These are phyloP conservation scores for Andrena minutula DNA, from an alignment of 2,888 invertebrate genomes.

Conservation along the genomic window DNA sequence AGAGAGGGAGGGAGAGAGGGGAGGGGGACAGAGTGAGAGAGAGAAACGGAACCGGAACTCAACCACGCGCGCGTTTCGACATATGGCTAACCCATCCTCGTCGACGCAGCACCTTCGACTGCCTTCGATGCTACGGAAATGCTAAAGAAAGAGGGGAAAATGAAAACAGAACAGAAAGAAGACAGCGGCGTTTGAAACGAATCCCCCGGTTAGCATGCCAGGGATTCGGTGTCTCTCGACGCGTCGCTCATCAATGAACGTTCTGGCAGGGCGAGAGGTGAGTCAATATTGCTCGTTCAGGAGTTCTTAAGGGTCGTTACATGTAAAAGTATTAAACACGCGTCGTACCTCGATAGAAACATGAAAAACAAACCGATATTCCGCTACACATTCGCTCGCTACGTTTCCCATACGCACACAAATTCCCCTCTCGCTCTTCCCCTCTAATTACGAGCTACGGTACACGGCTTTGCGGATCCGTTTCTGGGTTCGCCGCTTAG, in stretches of 20 bases:
- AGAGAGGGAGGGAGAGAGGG: constrained; percentile 1
- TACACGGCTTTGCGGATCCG: constrained; percentile 25
- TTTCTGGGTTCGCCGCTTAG: constrained; percentile 34
- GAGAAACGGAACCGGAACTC: constrained; percentile 38
- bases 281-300: constrained; percentile 29
- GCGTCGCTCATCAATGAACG: constrained; percentile 13
- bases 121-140: background rate
- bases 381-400: constrained; percentile 63
- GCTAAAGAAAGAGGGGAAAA: too few relatives aligned
- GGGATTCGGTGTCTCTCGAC: constrained; percentile 8
- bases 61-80: constrained; percentile 20
- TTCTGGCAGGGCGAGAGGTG: constrained; percentile 33
- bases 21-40: constrained; percentile 1
- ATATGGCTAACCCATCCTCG: background rate
- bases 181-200: too few relatives aligned
- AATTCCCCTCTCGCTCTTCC: constrained; percentile 15
- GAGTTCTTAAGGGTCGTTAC: constrained; percentile 36
- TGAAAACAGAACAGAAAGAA: too few relatives aligned
- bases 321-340: constrained; percentile 82
- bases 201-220: too few relatives aligned
- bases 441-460: constrained; percentile 34
- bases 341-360: constrained; percentile 71
- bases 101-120: constrained; percentile 8
- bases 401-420: constrained; percentile 19
- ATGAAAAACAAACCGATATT: constrained; percentile 76